A percentile compares a stretch with the other conserved stretches of the same genome.
Conservation (phyloP, 2,113 vertebrate species). For the Pelmatolapia mariae region DNA sequence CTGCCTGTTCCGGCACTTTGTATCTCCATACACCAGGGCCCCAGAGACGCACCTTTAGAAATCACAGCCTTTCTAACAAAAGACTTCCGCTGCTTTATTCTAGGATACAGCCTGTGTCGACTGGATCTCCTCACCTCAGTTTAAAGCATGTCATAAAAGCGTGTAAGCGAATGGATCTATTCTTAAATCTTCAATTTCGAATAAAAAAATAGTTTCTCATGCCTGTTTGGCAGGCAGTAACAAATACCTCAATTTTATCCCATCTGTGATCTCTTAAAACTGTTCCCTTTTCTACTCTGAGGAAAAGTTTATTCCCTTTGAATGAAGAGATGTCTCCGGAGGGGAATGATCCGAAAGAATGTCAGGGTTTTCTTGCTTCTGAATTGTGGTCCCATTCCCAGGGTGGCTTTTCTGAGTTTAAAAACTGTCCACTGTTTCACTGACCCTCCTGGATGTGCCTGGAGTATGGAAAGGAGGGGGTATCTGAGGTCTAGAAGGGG, state of each 20-base stretch:
- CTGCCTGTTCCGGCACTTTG: conserved; percentile 12
- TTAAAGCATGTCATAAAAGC: conserved; percentile 21
- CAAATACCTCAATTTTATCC: conserved; percentile 29
- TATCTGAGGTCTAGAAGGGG: background rate
- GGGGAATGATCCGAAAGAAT: conserved; percentile 30
- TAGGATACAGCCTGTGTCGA: background rate
- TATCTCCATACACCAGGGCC: conserved; percentile 50
- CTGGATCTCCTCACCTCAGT: background rate
- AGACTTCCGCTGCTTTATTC: conserved; percentile 60
- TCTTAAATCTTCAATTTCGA: background rate
- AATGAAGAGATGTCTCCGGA: conserved; percentile 25
- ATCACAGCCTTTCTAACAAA: conserved; percentile 48
- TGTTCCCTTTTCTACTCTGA: background rate
- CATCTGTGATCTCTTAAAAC: conserved; percentile 39
- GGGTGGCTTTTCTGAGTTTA: conserved; percentile 1
- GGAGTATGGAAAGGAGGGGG: conserved; percentile 3
- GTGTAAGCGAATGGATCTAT: background rate
- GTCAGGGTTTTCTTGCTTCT: conserved; percentile 37
- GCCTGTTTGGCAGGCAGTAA: background rate
- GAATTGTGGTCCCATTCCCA: conserved; percentile 56
- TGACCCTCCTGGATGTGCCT: conserved; percentile 29
- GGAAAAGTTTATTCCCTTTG: conserved; percentile 30
- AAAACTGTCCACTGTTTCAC: conserved; percentile 2
- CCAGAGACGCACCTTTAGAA: conserved; percentile 56
- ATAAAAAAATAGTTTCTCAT: background rate